These are phyloP conservation scores for Pyrocephalus nanus DNA, from an alignment of 2,797 vertebrate genomes.

Conservation along the genomic window DNA sequence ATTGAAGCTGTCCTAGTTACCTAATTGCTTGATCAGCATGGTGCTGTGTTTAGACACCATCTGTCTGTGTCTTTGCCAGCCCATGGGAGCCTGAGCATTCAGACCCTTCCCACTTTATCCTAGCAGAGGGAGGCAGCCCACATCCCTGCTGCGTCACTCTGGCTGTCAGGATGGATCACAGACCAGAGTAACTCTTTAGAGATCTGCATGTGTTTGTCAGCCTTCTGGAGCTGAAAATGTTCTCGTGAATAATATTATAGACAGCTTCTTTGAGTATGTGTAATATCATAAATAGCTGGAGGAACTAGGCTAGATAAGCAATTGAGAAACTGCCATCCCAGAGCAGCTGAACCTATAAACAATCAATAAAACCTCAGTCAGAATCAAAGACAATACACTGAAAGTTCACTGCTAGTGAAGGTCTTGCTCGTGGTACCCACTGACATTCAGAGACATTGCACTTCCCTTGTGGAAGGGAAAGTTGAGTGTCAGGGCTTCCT, in stretches of 20 bases:
- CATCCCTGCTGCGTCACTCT: neutral
- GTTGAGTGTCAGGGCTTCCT: neutral
- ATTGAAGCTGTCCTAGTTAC: neutral
- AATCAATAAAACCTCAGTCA: neutral
- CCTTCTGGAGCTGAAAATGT: neutral
- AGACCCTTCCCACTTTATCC: neutral
- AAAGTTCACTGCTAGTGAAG: neutral
- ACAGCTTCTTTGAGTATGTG: neutral
- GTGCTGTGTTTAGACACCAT: neutral
- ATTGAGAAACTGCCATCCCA: neutral
- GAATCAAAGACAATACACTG: neutral
- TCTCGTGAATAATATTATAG: neutral
- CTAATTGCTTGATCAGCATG: neutral
- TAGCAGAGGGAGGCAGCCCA: neutral
- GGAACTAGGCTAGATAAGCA: neutral
- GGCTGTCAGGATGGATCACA: neutral
- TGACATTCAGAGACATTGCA: neutral
- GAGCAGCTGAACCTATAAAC: neutral
- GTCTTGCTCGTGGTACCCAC: neutral
- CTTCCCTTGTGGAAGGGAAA: neutral
- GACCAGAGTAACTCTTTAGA: neutral
- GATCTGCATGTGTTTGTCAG: neutral
- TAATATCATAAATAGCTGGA: neutral
- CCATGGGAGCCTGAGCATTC: neutral
- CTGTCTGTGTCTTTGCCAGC: neutral